Percentiles rank a stretch among this genome's conserved stretches.
Evolutionary conservation across 1,140 invertebrate genomes (phyloP).

Genomic region (Pseudomyrmex flavicornis): DNA sequence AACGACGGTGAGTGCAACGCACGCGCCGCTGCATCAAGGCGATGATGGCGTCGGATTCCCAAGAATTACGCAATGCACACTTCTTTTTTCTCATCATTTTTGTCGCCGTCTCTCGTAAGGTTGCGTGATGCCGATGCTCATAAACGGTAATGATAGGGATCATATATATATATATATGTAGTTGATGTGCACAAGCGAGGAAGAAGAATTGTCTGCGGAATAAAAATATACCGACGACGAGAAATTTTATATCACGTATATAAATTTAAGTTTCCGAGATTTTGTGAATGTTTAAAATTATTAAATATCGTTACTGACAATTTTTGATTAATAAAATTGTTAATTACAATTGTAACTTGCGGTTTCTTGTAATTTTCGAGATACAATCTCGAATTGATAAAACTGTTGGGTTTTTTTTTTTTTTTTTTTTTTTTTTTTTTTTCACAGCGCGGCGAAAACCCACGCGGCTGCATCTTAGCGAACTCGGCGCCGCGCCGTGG

Average conservation of each 20-base stretch:
- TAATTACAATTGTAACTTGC: no score
- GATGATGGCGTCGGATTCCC: constrained; percentile 6
- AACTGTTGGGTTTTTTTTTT: background rate
- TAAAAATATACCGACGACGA: no score
- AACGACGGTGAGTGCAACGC: constrained; percentile 24
- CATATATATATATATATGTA: no score
- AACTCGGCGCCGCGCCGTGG: background rate
- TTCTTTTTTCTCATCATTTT: background rate
- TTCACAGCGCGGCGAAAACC: constrained; percentile 41
- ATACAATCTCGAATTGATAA: constrained; percentile 17
- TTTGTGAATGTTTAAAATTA: background rate
- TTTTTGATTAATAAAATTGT: no score
- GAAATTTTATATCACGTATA: no score
- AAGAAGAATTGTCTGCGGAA: no score
- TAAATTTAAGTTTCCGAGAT: no score
- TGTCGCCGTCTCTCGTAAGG: background rate
- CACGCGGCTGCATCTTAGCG: constrained; percentile 28
- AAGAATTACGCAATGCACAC: background rate
- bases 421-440: background rate
- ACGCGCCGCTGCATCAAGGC: constrained; percentile 15
- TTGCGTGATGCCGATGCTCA: background rate
- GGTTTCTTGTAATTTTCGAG: background rate
- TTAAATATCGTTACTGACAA: no score
- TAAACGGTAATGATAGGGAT: background rate
- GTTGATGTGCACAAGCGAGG: no score